Percentiles rank a stretch among this genome's conserved stretches.
Evolutionary conservation across 2,888 invertebrate species (phyloP).

Genomic region (Leucophenga maculata): DNA sequence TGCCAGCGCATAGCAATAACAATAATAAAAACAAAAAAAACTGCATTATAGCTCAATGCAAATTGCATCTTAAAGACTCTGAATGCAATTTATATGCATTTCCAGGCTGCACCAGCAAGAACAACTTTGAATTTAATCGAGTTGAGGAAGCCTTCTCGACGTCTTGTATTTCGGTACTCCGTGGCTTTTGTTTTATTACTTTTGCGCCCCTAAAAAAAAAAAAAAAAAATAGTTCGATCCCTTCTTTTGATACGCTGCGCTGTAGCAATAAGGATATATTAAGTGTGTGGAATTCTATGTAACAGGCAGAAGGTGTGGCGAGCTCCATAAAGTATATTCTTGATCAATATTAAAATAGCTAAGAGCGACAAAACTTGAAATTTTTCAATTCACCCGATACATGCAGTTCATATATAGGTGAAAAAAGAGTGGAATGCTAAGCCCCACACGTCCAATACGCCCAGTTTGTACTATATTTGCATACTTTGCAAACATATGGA

Average conservation of each 20-base stretch:
- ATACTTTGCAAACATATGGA: too few species aligned
- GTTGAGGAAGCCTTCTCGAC: neutral
- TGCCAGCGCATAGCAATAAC: neutral
- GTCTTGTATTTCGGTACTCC: conserved; percentile 19
- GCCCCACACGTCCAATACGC: too few species aligned
- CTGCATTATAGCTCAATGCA: conserved; percentile 37
- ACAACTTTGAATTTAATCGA: neutral
- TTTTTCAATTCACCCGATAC: too few species aligned
- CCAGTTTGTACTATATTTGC: too few species aligned
- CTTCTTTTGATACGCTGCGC: conserved; percentile 45
- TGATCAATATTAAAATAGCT: too few species aligned
- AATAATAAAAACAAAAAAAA: neutral
- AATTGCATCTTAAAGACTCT: conserved; percentile 60
- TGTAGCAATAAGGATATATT: too few species aligned
- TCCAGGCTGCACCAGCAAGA: neutral
- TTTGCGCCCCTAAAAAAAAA: neutral
- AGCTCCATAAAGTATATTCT: too few species aligned
- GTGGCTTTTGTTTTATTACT: conserved; percentile 45
- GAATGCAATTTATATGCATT: conserved; percentile 38
- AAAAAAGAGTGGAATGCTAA: too few species aligned
- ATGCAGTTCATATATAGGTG: too few species aligned
- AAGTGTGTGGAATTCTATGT: too few species aligned
- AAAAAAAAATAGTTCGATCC: conserved; percentile 5
- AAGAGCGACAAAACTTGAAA: too few species aligned
- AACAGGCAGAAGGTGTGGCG: too few species aligned